phyloP scores from a whole-genome alignment of 2,797 vertebrate species.

The Halcyon badia region DNA sequence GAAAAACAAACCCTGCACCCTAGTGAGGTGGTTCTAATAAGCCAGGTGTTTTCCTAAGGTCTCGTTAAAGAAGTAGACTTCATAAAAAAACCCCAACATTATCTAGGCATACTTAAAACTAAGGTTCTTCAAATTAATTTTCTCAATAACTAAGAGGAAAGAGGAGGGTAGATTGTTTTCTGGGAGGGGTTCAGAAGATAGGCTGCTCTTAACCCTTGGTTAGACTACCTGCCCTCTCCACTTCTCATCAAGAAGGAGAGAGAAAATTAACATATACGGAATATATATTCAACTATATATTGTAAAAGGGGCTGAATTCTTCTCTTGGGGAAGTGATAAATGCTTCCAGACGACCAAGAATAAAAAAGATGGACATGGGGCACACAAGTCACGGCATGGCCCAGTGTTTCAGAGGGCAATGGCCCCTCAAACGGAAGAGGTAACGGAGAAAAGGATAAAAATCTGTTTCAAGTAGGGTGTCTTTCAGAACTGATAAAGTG shows the following conservation, averaged over 20 bases:
- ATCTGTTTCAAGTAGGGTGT: neutral
- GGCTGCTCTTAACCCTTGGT: neutral
- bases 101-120: neutral
- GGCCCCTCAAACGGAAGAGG: accelerated
- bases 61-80: accelerated
- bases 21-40: neutral
- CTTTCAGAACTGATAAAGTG: neutral
- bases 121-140: neutral
- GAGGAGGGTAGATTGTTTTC: neutral
- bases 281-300: neutral
- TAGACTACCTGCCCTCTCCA: neutral
- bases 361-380: neutral
- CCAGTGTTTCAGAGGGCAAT: neutral
- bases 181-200: neutral
- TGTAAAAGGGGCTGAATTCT: neutral
- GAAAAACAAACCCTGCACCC: accelerated
- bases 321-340: neutral
- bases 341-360: neutral
- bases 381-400: accelerated
- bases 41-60: accelerated
- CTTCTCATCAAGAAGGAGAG: neutral
- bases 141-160: neutral
- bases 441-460: neutral
- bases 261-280: neutral
- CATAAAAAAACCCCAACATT: no score